A percentile compares a stretch with the other conserved stretches of the same genome.
phyloP scores from a whole-genome alignment of 2,113 vertebrate genomes.

The Plotosus lineatus region DNA sequence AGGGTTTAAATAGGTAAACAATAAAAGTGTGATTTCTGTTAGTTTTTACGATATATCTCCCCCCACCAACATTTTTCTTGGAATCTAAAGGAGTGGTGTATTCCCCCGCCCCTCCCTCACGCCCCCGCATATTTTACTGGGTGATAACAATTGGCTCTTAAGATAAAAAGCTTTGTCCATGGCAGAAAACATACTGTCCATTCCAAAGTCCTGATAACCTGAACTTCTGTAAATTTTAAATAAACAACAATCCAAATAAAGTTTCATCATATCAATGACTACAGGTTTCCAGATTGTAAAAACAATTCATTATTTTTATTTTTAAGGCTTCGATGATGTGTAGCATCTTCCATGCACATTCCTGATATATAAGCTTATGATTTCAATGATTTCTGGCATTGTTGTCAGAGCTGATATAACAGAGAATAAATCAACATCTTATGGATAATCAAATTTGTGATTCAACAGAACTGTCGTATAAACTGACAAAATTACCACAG shows the following conservation, averaged over 20 bases:
- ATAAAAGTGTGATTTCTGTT: too few relatives aligned
- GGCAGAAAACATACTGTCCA: background rate
- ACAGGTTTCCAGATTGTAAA: background rate
- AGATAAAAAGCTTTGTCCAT: background rate
- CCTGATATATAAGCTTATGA: background rate
- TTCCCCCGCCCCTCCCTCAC: too few relatives aligned
- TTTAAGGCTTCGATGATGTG: background rate
- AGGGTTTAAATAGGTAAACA: too few relatives aligned
- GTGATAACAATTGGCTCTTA: too few relatives aligned
- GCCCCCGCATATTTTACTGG: too few relatives aligned
- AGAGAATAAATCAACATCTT: background rate
- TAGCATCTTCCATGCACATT: background rate
- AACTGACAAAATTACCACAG: background rate
- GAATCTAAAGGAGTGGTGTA: too few relatives aligned
- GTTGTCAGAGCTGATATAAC: background rate
- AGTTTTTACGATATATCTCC: too few relatives aligned
- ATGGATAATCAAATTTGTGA: background rate
- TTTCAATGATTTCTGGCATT: background rate
- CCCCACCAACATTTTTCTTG: too few relatives aligned
- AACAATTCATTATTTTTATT: background rate
- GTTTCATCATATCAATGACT: background rate
- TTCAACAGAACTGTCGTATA: background rate
- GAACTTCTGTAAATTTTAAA: background rate
- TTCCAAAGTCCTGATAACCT: background rate
- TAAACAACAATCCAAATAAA: background rate